phyloP scores from a whole-genome alignment of 2,113 vertebrate species.

The Cinclus cinclus region DNA sequence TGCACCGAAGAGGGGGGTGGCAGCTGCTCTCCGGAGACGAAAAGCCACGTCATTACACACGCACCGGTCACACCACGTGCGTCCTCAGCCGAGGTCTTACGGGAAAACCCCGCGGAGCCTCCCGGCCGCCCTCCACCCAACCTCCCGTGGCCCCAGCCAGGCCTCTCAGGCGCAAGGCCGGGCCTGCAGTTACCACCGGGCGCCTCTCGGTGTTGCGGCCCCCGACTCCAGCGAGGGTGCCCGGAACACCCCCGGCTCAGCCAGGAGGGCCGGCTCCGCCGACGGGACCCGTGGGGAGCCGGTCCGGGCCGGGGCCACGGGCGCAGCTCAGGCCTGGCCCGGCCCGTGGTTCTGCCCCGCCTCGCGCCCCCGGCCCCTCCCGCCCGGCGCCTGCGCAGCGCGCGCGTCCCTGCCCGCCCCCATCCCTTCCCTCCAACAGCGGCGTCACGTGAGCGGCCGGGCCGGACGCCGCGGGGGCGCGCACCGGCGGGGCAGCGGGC shows the following conservation, averaged over 20 bases:
- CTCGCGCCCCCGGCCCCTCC: background rate
- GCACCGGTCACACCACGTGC: no score
- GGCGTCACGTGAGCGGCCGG: no score
- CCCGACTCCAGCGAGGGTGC: fast-evolving
- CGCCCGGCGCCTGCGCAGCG: background rate
- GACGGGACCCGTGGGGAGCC: fast-evolving
- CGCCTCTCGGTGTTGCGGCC: background rate
- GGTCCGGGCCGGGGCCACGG: fast-evolving
- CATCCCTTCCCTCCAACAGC: no score
- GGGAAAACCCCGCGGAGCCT: background rate
- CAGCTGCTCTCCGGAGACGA: background rate
- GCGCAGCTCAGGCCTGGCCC: fast-evolving
- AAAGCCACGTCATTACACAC: background rate
- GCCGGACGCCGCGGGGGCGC: no score
- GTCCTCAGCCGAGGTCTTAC: background rate
- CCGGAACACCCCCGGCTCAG: fast-evolving
- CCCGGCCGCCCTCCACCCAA: no score
- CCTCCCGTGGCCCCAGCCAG: background rate
- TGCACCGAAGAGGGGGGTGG: no score
- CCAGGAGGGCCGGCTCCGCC: background rate
- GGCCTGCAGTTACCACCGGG: fast-evolving
- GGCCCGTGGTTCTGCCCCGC: no score
- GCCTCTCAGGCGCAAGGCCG: no score
- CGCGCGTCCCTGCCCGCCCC: background rate
- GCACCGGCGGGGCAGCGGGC: no score